Evolutionary conservation across 2,888 invertebrate species (phyloP), one percentile per base, ranked within the genome.

Genomic region (Ecdyonurus torrentis): DNA sequence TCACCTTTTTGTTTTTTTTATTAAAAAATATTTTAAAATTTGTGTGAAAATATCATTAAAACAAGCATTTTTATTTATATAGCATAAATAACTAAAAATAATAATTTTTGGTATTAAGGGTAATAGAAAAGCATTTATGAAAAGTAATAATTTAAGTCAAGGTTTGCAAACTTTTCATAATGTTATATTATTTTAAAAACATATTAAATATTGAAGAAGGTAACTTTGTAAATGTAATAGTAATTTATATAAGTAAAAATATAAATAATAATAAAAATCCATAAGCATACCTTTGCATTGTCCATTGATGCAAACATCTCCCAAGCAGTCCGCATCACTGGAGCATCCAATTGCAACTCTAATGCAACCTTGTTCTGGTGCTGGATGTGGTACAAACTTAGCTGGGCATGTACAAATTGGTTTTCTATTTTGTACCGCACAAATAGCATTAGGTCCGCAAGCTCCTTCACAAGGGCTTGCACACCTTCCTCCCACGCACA

Each of bases 381-480:
- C 80, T 1, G 79, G 77, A n/a, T 80, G 78, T n/a, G 85, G 84
- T 71, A 85, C 82, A 72, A 90, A 93, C 66, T 83, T 85, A 23
- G 83, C 79, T 1, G 86, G 83, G 69, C 94, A 94, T 60, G 81
- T 79, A 72, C 94, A 94, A n/a, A 85, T 78, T 0, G 90, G 83
- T 72, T 85, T 83, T 68, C 86, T 81, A 65, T 88, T 83, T 52
- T 85, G 79, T n/a, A 91, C 82, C 71, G 83, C 85, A 70, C 94
- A 94, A 18, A 88, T 72, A 1, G 91, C 82, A 73, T 94, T 94
- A 0, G 82, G 77, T 2, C 91, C 91, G 71, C 93, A 94, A 7
- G 85, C 84, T 68, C 82, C 82, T 67, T 88, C 86, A 70, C 93
- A 93, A 0, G 90, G 90, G 76, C 91, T 86, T 2, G 86, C 75